These are phyloP conservation scores for Petrocephalus schoutedeni DNA, from an alignment of 2,797 vertebrate species.

Conservation along the genomic window DNA sequence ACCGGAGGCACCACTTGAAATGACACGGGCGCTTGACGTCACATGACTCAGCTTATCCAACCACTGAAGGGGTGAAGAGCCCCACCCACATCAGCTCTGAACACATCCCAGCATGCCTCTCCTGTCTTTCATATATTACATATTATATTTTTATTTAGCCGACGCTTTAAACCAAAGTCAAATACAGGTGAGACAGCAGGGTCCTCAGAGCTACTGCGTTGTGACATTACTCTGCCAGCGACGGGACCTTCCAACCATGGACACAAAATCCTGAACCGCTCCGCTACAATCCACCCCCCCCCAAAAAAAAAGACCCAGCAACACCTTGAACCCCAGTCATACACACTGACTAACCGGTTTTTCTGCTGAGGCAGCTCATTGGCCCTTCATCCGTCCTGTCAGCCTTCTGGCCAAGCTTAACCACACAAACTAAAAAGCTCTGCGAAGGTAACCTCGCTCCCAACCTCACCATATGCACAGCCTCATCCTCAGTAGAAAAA, in stretches of 20 bases:
- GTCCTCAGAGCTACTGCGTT: not conserved
- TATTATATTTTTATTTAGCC: not conserved
- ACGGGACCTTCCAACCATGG: not conserved
- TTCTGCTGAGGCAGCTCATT: not conserved
- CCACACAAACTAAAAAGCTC: not conserved
- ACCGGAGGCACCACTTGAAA: not conserved
- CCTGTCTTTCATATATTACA: not conserved
- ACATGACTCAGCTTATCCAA: not conserved
- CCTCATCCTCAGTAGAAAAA: not conserved
- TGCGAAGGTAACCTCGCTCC: not conserved
- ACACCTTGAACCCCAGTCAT: not conserved
- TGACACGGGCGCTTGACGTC: not conserved
- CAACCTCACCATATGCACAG: not conserved
- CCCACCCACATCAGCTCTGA: not conserved
- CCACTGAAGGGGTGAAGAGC: not conserved
- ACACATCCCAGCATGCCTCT: not conserved
- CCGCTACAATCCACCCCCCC: not conserved
- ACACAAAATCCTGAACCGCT: not conserved
- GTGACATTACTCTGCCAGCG: not conserved
- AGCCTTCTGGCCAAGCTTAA: not conserved
- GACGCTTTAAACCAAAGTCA: not conserved
- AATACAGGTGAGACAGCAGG: not conserved
- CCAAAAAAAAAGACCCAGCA: not conserved
- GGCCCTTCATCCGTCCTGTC: not conserved
- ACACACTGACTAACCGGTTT: not conserved